Base-by-base conservation (phyloP, 1,140 invertebrate species). In the Euwallacea fornicatus region DNA sequence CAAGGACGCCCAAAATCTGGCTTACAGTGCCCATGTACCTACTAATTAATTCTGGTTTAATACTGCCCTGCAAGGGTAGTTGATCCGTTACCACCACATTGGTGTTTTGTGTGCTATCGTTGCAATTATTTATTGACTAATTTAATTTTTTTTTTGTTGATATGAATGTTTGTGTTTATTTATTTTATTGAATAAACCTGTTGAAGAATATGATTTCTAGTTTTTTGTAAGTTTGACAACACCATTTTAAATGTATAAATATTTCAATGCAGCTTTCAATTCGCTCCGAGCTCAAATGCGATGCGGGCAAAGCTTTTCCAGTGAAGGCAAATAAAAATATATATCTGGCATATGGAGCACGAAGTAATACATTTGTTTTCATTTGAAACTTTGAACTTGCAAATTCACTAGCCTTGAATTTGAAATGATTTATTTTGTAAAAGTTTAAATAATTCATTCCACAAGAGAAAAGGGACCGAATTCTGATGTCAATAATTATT, bases 21-120 rank as follows among this genome's bases (percentile, higher is more conserved):
- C 89, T 3, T 91, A 90, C 78, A 85, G 84, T 33, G 89, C 84
- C 46, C 88, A 91, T 58, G 78, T 80, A 61, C 83, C 83, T n/a
- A 21, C 76, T 16, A 75, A 77, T 62, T 77, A 76, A 73, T 47
- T 54, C 13, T 68, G 55, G 6, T 44, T 61, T 43, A 61, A 56
- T 13, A 16, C 11, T 56, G 54, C 11, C 16, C 33, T 15, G 55
- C n/a, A 61, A 41, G 2, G 16, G 11, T 16, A 7, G 42, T n/a
- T 46, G n/a, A 41, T 10, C 65, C 55, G 53, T 72, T 72, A 73
- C 42, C 76, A 74, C 79, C 78, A 79, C 78, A 79, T 81, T 79
- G 78, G 79, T 73, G 76, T 73, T 15, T 63, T 54, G 66, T 68
- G 64, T 73, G 73, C 72, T 68, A 33, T 33, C 21, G 66, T 74